Evolutionary conservation across 2,797 vertebrate genomes (phyloP).

Genomic region (Gymnoscopelus braueri): DNA sequence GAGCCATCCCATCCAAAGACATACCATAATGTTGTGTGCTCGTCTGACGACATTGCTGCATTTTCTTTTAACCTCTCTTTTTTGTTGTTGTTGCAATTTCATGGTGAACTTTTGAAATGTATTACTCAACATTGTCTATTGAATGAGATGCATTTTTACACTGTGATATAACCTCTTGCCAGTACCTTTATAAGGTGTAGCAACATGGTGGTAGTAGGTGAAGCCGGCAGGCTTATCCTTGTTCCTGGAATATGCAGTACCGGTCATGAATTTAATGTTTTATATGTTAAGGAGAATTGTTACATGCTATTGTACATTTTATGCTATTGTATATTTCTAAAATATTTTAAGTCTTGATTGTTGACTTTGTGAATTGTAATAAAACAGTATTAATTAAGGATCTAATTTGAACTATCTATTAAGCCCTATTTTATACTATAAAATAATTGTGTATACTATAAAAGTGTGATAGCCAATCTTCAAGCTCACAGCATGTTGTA

Average conservation of each 20-base stretch:
- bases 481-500: too few relatives aligned
- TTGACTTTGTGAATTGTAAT: conserved; percentile 31
- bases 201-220: conserved; percentile 3
- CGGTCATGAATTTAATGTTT: conserved; percentile 9
- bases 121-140: neutral
- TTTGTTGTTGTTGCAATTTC: neutral
- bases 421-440: too few relatives aligned
- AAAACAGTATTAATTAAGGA: conserved; percentile 13
- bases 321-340: conserved; percentile 10
- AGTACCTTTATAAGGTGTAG: neutral
- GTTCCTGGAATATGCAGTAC: neutral
- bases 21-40: neutral
- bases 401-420: too few relatives aligned
- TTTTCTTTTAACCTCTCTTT: neutral
- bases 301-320: conserved; percentile 22
- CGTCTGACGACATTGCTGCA: neutral
- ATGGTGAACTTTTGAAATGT: conserved; percentile 6
- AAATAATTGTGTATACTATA: too few relatives aligned
- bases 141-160: conserved; percentile 26
- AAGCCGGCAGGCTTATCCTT: conserved; percentile 5
- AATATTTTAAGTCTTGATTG: conserved; percentile 31
- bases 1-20: conserved; percentile 61
- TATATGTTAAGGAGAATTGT: conserved; percentile 1
- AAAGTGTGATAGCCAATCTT: too few relatives aligned
- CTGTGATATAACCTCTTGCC: conserved; percentile 20